phyloP scores from a whole-genome alignment of 2,888 invertebrate genomes.

The Spisula subtruncata region DNA sequence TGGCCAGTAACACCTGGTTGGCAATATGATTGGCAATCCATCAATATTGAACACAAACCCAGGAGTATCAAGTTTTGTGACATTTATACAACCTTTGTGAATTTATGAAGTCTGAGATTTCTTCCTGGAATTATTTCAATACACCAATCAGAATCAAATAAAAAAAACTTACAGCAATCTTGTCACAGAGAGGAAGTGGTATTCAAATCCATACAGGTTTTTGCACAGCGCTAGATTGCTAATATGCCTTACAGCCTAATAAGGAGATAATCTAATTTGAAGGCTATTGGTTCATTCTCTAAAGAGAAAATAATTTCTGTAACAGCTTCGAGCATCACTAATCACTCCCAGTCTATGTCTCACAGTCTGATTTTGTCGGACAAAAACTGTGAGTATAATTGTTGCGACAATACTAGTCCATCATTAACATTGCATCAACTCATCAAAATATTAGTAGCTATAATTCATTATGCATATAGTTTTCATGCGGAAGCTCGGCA shows the following conservation, averaged over 20 bases:
- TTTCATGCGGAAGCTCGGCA: background rate
- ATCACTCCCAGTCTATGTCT: constrained; percentile 1
- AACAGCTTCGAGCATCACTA: background rate
- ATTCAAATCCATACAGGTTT: background rate
- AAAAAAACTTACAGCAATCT: background rate
- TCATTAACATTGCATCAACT: background rate
- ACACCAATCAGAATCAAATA: background rate
- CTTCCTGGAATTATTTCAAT: background rate
- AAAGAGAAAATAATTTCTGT: constrained; percentile 17
- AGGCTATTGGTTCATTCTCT: constrained; percentile 23
- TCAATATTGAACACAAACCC: too few species aligned
- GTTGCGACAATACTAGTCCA: background rate
- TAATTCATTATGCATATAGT: background rate
- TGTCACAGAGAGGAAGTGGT: background rate
- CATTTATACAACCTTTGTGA: background rate
- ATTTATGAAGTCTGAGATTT: background rate
- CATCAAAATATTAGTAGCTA: background rate
- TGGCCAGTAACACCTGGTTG: too few species aligned
- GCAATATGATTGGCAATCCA: too few species aligned
- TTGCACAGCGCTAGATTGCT: background rate
- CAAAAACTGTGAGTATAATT: background rate
- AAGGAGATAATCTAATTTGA: constrained; percentile 16
- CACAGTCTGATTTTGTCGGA: background rate
- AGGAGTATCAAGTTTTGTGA: too few species aligned
- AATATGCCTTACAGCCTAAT: constrained; percentile 3